A percentile compares a stretch with the other conserved stretches of the same genome.
These are phyloP conservation scores for Gymnothorax javanicus DNA, from an alignment of 2,797 vertebrate species.

Conservation along the genomic window DNA sequence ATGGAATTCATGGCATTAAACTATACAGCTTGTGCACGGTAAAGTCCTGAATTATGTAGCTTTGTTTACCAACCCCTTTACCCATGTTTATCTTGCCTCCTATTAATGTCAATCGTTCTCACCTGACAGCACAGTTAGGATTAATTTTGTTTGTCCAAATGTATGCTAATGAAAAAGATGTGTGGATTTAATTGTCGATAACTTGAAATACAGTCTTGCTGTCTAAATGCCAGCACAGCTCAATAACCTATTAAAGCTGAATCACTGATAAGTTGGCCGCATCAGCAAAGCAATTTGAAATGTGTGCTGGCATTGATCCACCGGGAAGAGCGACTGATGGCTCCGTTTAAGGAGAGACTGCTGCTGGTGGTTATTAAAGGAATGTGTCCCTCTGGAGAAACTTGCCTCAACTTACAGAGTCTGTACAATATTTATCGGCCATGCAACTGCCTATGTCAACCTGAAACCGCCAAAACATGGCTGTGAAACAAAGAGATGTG, in stretches of 20 bases:
- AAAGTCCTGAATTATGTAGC: background rate
- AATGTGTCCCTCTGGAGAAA: background rate
- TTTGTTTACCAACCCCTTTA: conserved; percentile 26
- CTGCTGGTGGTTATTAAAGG: conserved; percentile 16
- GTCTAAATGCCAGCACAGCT: conserved; percentile 77
- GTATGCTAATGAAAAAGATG: conserved; percentile 81
- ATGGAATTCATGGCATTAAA: background rate
- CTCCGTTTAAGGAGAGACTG: conserved; percentile 74
- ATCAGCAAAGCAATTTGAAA: conserved; percentile 83
- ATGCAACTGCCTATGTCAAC: conserved; percentile 10
- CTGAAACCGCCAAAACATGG: background rate
- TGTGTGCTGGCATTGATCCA: conserved; percentile 85
- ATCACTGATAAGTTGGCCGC: conserved; percentile 81
- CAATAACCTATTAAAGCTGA: conserved; percentile 87
- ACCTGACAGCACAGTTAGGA: conserved; percentile 64
- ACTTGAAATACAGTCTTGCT: conserved; percentile 76
- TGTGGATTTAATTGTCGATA: conserved; percentile 80
- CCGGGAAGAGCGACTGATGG: conserved; percentile 78
- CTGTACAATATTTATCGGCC: conserved; percentile 66
- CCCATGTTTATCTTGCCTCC: conserved; percentile 3
- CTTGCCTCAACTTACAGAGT: conserved; percentile 55
- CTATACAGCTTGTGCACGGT: background rate
- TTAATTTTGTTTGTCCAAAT: conserved; percentile 76
- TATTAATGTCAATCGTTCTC: conserved; percentile 47
- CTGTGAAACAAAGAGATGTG: background rate